These are phyloP conservation scores for Catostylus mosaicus DNA, from an alignment of 30 jellyfish, hydroid and myxozoan genomes.

Conservation along the genomic window DNA sequence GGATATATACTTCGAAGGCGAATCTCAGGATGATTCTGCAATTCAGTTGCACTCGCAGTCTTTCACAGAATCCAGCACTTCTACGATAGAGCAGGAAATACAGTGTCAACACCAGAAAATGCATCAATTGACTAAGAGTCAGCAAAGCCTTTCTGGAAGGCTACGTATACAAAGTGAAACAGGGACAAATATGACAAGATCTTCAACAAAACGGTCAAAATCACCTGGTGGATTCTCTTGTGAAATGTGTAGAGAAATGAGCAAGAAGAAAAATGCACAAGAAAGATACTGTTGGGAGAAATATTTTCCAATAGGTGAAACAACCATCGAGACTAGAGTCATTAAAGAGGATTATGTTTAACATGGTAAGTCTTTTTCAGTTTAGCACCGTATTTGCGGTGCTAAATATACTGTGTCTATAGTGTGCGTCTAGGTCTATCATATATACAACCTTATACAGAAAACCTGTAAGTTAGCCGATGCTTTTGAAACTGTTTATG, in stretches of 20 bases:
- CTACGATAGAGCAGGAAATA: neutral
- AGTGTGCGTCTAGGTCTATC: too few species aligned
- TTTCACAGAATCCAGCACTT: neutral
- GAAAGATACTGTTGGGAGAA: constrained; percentile 92
- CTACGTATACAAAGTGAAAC: constrained; percentile 45
- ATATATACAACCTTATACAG: too few species aligned
- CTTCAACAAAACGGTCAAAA: constrained; percentile 44
- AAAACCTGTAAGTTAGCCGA: too few species aligned
- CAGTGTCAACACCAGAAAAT: constrained; percentile 23
- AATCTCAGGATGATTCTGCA: constrained; percentile 42
- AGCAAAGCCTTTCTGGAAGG: constrained; percentile 5
- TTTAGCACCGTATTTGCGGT: too few species aligned
- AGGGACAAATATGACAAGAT: constrained; percentile 42
- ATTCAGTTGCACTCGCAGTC: constrained; percentile 16
- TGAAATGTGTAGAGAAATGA: constrained; percentile 90
- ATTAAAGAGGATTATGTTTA: constrained; percentile 64
- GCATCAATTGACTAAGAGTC: neutral
- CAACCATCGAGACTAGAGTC: constrained; percentile 61
- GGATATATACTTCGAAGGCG: constrained; percentile 43
- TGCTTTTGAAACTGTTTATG: too few species aligned
- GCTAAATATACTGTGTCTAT: too few species aligned
- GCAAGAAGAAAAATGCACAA: constrained; percentile 61
- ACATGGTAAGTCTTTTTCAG: too few species aligned
- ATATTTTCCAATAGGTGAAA: constrained; percentile 88
- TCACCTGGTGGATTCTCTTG: constrained; percentile 85